Conservation (phyloP, 2,888 invertebrate genomes). For the Coelopa pilipes region DNA sequence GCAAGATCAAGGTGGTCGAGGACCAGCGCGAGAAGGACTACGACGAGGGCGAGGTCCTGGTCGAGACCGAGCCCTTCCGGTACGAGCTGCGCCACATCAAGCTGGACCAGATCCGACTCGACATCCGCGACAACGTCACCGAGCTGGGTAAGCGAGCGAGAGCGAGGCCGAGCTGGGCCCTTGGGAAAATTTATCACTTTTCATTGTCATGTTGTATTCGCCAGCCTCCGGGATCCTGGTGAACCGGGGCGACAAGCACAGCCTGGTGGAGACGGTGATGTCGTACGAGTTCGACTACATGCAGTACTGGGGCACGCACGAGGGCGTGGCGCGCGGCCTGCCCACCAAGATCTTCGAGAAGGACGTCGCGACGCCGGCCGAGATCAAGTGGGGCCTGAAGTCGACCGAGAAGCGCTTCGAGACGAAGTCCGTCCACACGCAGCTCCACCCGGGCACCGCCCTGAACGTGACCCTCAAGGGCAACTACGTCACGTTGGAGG, state of each 20-base stretch:
- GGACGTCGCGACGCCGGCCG: constrained; percentile 61
- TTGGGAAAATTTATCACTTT: constrained; percentile 5
- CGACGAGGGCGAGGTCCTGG: constrained; percentile 79
- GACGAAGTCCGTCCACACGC: constrained; percentile 70
- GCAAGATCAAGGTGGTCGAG: constrained; percentile 76
- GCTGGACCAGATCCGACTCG: constrained; percentile 70
- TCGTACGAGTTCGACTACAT: constrained; percentile 77
- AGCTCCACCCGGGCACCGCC: constrained; percentile 81
- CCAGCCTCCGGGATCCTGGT: constrained; percentile 65
- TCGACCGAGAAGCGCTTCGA: constrained; percentile 70
- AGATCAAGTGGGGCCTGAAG: constrained; percentile 78
- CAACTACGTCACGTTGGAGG: constrained; percentile 78
- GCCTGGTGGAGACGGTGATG: constrained; percentile 78
- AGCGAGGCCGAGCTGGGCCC: background rate
- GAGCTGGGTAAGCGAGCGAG: constrained; percentile 69
- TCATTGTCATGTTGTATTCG: constrained; percentile 4
- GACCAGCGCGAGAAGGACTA: constrained; percentile 70
- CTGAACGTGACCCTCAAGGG: constrained; percentile 83
- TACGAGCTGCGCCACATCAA: constrained; percentile 80
- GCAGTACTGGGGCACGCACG: constrained; percentile 82
- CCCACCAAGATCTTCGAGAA: constrained; percentile 63
- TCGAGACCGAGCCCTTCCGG: constrained; percentile 81
- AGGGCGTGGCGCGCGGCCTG: constrained; percentile 68
- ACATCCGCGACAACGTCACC: constrained; percentile 69
- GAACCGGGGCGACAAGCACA: constrained; percentile 71